These are phyloP conservation scores for Drosophila micromelanica DNA, from an alignment of 1,140 invertebrate species.

Conservation along the genomic window DNA sequence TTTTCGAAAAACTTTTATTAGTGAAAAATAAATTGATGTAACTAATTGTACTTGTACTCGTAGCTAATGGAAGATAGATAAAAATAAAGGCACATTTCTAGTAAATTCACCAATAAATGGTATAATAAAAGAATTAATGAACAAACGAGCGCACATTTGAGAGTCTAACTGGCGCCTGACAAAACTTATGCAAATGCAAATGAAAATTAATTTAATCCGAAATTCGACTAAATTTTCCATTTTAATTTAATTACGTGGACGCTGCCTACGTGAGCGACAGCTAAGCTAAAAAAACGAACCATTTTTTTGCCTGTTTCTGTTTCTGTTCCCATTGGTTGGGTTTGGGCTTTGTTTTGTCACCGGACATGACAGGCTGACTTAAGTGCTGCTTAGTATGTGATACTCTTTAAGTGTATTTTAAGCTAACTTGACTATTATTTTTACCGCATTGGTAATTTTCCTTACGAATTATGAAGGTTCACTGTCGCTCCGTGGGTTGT, in stretches of 20 bases:
- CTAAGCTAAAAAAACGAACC: conserved; percentile 62
- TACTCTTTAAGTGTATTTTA: conserved; percentile 58
- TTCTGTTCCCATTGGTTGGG: conserved; percentile 5
- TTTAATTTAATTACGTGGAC: conserved; percentile 84
- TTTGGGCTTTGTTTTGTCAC: conserved; percentile 13
- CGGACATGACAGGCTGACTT: conserved; percentile 9
- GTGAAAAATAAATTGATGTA: not conserved
- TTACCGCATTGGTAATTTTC: conserved; percentile 62
- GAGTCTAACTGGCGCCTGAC: conserved; percentile 21
- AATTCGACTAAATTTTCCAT: conserved; percentile 83
- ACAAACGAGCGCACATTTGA: conserved; percentile 33
- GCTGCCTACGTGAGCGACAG: conserved; percentile 83
- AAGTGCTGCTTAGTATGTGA: conserved; percentile 45
- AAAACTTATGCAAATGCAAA: conserved; percentile 82
- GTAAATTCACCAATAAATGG: conserved; percentile 70
- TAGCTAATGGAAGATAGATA: conserved; percentile 46
- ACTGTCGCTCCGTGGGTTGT: not conserved
- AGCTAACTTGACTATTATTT: conserved; percentile 74
- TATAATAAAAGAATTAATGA: conserved; percentile 80
- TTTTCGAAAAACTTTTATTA: conserved; percentile 7
- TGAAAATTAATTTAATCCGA: conserved; percentile 84
- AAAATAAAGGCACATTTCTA: conserved; percentile 69
- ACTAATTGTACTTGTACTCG: conserved; percentile 4
- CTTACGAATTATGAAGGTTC: conserved; percentile 77
- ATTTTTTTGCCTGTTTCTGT: conserved; percentile 38